phyloP scores from a whole-genome alignment of 23 tunicate species.

The Trididemnum nubilum region DNA sequence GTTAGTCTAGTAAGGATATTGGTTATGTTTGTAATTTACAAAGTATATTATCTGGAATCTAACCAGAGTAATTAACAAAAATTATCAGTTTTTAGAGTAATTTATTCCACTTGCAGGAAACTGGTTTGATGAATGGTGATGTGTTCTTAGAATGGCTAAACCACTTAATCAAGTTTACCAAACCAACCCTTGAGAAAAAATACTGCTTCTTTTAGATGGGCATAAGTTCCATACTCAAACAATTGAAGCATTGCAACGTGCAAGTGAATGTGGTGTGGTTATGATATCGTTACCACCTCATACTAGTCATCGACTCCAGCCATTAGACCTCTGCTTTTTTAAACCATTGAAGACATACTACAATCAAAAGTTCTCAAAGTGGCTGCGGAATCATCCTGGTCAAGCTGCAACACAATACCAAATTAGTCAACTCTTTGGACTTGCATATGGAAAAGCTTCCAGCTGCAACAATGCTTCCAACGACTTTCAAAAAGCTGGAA shows the following conservation, averaged over 20 bases:
- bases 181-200: constrained; percentile 8
- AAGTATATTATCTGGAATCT: too few relatives aligned
- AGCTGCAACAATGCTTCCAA: not conserved
- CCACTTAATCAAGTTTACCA: constrained; percentile 20
- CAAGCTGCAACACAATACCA: constrained; percentile 8
- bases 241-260: not conserved
- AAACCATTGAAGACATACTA: constrained; percentile 21
- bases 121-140: constrained; percentile 16
- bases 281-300: constrained; percentile 32
- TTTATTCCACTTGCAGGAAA: not conserved
- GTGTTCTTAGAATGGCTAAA: not conserved
- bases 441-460: constrained; percentile 38
- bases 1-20: too few relatives aligned
- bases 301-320: constrained; percentile 21
- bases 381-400: constrained; percentile 31
- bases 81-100: too few relatives aligned
- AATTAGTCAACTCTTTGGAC: constrained; percentile 26
- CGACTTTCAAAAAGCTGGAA: constrained; percentile 26
- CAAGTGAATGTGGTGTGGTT: not conserved
- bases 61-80: too few relatives aligned
- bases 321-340: constrained; percentile 5
- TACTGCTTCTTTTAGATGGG: constrained; percentile 7
- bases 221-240: constrained; percentile 10
- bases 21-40: too few relatives aligned
- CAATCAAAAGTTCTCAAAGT: not conserved